Conservation (phyloP, 2,113 vertebrate species). For the sheep (Ovis aries) region ARS-UI_Ramb_v3.0 NC_056068.1:45561501-45562000, state of each 20-base stretch:
- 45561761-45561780: too few species aligned
- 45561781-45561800: neutral
- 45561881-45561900: too few species aligned
- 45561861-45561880: neutral
- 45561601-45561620: neutral
- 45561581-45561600: neutral
- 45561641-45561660: neutral
- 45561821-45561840: too few species aligned
- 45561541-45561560: neutral
- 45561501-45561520: neutral
- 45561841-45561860: too few species aligned
- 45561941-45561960: too few species aligned
- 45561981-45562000: too few species aligned
- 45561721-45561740: neutral
- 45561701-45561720: neutral
- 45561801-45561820: neutral
- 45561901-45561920: too few species aligned
- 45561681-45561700: neutral
- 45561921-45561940: too few species aligned
- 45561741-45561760: neutral
- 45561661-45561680: neutral
- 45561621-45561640: neutral
- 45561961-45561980: rapidly evolving
- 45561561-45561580: neutral
- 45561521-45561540: neutral